Percentiles rank a stretch among this genome's conserved stretches.
phyloP scores from a whole-genome alignment of 2,113 vertebrate species.

The Catharus bicknelli region DNA sequence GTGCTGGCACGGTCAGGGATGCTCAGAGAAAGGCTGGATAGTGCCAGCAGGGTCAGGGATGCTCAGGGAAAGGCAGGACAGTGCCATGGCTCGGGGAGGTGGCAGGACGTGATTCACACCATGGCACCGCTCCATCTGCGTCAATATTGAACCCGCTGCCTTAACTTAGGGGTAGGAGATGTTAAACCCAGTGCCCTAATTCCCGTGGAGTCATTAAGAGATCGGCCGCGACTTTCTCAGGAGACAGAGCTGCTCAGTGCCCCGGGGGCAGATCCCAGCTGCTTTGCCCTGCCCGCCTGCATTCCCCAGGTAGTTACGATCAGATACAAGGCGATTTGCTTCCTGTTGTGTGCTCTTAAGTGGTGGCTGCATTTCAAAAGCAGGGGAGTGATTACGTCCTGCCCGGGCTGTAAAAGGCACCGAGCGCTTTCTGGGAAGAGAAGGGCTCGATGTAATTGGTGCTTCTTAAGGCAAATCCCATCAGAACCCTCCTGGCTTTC shows the following conservation, averaged over 20 bases:
- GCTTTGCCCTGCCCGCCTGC: background rate
- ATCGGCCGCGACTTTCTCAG: constrained; percentile 32
- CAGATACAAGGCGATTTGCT: constrained; percentile 51
- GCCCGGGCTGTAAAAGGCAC: constrained; percentile 9
- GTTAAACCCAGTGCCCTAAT: constrained; percentile 16
- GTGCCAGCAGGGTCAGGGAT: no score
- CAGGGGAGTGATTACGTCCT: background rate
- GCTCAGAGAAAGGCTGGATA: no score
- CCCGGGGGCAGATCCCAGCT: constrained; percentile 17
- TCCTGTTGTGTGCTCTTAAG: constrained; percentile 54
- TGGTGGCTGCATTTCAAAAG: constrained; percentile 62
- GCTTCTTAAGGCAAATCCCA: background rate
- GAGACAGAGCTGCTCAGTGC: constrained; percentile 27
- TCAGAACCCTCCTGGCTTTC: background rate
- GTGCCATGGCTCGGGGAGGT: background rate
- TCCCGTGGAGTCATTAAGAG: background rate
- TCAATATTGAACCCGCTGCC: constrained; percentile 34
- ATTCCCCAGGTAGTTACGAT: constrained; percentile 50
- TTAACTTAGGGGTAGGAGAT: constrained; percentile 10
- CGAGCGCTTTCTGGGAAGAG: background rate
- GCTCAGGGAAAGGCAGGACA: background rate
- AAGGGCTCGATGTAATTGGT: background rate
- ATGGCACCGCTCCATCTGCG: constrained; percentile 25
- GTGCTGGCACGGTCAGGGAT: background rate
- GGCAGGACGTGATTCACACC: constrained; percentile 31